Base-by-base conservation (phyloP, 2,888 invertebrate genomes). In the Apeira syringaria region DNA sequence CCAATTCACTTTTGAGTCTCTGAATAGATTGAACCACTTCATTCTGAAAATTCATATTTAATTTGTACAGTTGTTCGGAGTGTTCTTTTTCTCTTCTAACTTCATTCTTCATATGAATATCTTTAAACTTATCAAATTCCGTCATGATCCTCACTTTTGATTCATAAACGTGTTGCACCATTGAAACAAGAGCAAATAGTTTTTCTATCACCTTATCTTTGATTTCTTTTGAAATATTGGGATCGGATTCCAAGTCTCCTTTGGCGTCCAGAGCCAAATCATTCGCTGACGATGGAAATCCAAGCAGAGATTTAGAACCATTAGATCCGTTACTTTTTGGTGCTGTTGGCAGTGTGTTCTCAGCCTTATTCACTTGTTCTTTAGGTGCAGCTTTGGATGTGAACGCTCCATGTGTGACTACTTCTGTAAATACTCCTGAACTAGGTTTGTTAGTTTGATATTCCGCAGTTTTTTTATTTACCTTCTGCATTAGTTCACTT, bases 211-310 rank as follows among this genome's bases (percentile, higher is more conserved):
- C 86, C 49, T 85, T 89, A 37, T 86, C 85, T 64, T 87, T 88
- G 0, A 85, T 79, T 57, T 74, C 83, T 47, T 74, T 68, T 10
- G 86, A 80, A 46, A 89, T 79, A 22, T 85, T 88, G 18, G 72
- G 62, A 45, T 88, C 89, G 1, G 88, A 81, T 74, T 89, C 89
- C n/a, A 89, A 55, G 34, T 89, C 88, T 0, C 86, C 64, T 70
- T 89, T 89, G 0, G 88, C 88, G 24, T 86, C 86, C 1, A 89
- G 56, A 24, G 89, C 89, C 39, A 89, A 62, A 50, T 88, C 87
- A 32, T 89, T 89, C 0, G 89, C 89, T 50, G 89, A 88, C 12
- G 88, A 89, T 25, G 89, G 89, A 34, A 84, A 89, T 1, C 87
- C 87, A 1, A 88, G 66, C 8, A 86, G 64, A 1, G 81, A 69